phyloP scores from a whole-genome alignment of 2,797 vertebrate genomes.

The Lophotriccus pileatus region DNA sequence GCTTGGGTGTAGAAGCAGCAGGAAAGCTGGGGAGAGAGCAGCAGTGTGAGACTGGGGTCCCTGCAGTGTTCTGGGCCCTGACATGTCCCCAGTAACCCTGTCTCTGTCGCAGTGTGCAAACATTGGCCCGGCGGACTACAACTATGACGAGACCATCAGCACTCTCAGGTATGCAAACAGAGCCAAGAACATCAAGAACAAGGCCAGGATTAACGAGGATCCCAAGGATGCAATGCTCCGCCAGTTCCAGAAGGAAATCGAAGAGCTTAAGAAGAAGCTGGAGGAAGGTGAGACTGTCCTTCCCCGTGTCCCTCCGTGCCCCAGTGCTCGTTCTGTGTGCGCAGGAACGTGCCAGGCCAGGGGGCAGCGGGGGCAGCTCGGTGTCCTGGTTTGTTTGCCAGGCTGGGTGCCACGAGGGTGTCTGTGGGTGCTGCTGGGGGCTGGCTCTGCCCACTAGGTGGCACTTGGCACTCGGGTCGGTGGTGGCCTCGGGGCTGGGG shows the following conservation, averaged over 20 bases:
- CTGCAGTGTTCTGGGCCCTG: neutral
- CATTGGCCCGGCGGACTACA: slow-evolving; percentile 97
- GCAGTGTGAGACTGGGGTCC: neutral
- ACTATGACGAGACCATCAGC: slow-evolving; percentile 98
- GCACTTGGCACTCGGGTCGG: slow-evolving; percentile 42
- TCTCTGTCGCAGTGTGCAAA: slow-evolving; percentile 88
- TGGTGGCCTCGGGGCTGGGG: neutral
- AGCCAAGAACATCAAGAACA: slow-evolving; percentile 99
- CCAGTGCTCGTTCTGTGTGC: rapidly evolving
- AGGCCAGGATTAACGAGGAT: slow-evolving; percentile 98
- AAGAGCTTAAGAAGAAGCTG: slow-evolving; percentile 95
- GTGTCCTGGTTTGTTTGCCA: neutral
- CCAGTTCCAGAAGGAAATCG: slow-evolving; percentile 98
- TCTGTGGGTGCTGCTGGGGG: neutral
- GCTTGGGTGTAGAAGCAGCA: neutral
- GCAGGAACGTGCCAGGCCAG: neutral
- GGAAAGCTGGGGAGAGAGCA: neutral
- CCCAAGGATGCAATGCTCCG: slow-evolving; percentile 95
- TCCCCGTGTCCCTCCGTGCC: neutral
- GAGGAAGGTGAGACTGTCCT: slow-evolving; percentile 85
- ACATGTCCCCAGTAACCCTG: neutral
- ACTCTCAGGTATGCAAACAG: slow-evolving; percentile 95
- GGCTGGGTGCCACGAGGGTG: neutral
- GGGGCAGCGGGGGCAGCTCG: rapidly evolving
- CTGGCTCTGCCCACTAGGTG: slow-evolving; percentile 52